Percentiles rank a stretch among this genome's conserved stretches.
Evolutionary conservation across 2,797 vertebrate genomes (phyloP).

Genomic region (Coilia nasus): DNA sequence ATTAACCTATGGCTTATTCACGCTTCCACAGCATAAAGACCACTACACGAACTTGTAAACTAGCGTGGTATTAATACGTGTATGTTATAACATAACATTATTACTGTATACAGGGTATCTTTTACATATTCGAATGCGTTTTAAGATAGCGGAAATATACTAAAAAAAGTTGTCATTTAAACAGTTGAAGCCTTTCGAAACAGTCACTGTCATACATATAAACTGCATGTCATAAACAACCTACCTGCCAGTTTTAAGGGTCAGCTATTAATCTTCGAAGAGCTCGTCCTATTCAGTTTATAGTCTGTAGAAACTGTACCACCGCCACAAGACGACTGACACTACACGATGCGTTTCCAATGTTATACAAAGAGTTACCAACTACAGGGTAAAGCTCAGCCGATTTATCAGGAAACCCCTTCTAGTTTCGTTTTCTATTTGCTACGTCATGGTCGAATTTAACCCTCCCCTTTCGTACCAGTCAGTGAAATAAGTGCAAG

Average conservation of each 20-base stretch:
- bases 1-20: too few species aligned
- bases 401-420: conserved; percentile 65
- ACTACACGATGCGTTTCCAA: neutral
- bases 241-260: neutral
- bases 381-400: neutral
- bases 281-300: neutral
- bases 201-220: too few species aligned
- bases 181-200: too few species aligned
- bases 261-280: neutral
- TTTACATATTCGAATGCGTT: too few species aligned
- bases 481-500: neutral
- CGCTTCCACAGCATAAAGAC: too few species aligned
- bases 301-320: neutral
- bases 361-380: neutral
- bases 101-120: too few species aligned
- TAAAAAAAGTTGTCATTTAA: too few species aligned
- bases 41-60: too few species aligned
- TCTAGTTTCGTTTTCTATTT: conserved; percentile 72
- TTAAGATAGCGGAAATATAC: too few species aligned
- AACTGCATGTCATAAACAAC: neutral
- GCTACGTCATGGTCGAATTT: conserved; percentile 54
- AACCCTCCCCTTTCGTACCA: neutral
- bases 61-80: too few species aligned
- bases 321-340: neutral
- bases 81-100: too few species aligned